A percentile compares a stretch with the other conserved stretches of the same genome.
phyloP scores from a whole-genome alignment of 2,113 vertebrate species.

The Centrocercus urophasianus region DNA sequence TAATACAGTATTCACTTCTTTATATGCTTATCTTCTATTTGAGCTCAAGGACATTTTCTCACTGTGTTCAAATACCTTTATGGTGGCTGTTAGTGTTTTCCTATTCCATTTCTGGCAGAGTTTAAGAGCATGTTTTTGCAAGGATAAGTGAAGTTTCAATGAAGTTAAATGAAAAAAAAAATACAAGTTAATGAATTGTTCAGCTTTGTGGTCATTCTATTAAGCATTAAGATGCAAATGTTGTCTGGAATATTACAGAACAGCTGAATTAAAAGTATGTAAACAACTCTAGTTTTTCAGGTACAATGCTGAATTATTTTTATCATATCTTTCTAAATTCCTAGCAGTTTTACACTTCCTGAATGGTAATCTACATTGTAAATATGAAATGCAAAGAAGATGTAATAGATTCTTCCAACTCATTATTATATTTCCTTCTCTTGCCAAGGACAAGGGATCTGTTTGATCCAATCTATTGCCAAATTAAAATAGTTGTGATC shows the following conservation, averaged over 20 bases:
- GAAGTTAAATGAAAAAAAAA: conserved; percentile 62
- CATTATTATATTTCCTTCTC: neutral
- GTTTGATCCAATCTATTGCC: neutral
- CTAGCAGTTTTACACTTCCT: conserved; percentile 8
- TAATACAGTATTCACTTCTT: neutral
- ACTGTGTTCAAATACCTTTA: conserved; percentile 14
- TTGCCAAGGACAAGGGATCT: neutral
- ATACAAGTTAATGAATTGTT: conserved; percentile 31
- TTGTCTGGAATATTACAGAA: neutral
- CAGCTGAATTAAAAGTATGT: conserved; percentile 5
- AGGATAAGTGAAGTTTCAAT: conserved; percentile 55
- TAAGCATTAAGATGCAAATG: neutral
- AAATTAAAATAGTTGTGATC: neutral
- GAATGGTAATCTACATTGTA: neutral
- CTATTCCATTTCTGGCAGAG: conserved; percentile 23
- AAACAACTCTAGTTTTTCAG: neutral
- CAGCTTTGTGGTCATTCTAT: neutral
- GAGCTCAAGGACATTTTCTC: conserved; percentile 45
- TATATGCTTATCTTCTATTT: conserved; percentile 23
- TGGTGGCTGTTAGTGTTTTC: conserved; percentile 54
- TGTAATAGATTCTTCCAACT: too few species aligned
- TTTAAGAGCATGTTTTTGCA: conserved; percentile 48
- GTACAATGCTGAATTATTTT: conserved; percentile 34
- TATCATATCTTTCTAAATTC: conserved; percentile 19
- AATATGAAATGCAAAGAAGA: neutral